Evolutionary conservation across 2,797 vertebrate species (phyloP).

Genomic region (Sternotherus odoratus): DNA sequence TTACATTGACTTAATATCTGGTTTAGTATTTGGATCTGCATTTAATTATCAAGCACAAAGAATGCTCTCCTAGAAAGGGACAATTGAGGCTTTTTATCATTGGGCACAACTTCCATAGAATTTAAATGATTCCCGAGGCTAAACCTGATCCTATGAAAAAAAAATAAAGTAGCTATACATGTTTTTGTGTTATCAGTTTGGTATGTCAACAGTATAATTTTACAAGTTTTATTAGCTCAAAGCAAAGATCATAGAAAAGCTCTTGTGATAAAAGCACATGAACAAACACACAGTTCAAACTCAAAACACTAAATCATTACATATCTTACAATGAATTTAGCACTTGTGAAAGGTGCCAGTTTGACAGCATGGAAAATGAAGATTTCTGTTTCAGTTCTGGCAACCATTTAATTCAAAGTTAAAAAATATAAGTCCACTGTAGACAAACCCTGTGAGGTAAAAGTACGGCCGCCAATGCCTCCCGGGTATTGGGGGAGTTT

Average conservation of each 20-base stretch:
- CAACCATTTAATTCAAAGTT: not conserved
- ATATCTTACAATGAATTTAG: fast-evolving
- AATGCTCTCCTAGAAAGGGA: not conserved
- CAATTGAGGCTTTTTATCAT: not conserved
- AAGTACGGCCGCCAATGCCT: not conserved
- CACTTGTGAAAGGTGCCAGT: not conserved
- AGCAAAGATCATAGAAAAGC: not conserved
- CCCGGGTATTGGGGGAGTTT: not conserved
- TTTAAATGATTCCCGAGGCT: fast-evolving
- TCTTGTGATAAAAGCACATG: not conserved
- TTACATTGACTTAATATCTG: not conserved
- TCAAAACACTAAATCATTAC: not conserved
- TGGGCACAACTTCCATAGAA: not conserved
- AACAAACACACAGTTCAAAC: fast-evolving
- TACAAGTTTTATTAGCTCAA: not conserved
- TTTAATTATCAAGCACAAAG: not conserved
- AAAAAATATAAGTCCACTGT: not conserved
- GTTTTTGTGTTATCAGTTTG: not conserved
- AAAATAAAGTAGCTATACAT: fast-evolving
- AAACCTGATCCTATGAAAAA: not conserved
- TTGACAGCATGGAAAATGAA: not conserved
- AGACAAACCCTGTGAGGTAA: not conserved
- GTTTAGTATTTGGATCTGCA: not conserved
- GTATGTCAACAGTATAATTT: not conserved
- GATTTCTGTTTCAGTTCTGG: not conserved